Base-by-base conservation (phyloP, 2,113 vertebrate species). In the Lampris megalopsis region DNA sequence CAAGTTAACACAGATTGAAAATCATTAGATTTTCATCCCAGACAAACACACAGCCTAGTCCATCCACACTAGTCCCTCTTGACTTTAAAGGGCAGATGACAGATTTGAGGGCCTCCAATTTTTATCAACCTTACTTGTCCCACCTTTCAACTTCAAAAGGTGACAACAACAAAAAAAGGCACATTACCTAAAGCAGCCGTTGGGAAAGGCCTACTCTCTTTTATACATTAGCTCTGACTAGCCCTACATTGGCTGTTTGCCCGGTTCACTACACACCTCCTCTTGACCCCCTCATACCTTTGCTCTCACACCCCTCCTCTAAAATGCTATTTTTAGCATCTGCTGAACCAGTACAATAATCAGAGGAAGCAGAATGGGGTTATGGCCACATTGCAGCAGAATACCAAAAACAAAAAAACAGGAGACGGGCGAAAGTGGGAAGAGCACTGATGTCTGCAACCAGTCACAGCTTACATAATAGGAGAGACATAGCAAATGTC, bases 141-240 rank as follows among this genome's bases (percentile, higher is more conserved):
- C 9, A 53, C 4, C 50, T n/a, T n/a, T 53, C 50, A 53, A 53
- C 50, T n/a, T 53, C 50, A 53, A 53, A 53, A 6, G 5, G 57
- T 40, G 35, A 9, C 57, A 59, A 11, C 6, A 59, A 35, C 37
- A 9, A 36, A 36, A 3, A 4, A 36, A 35, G 8, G 37, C 7
- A 13, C 61, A 43, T 47, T 42, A 45, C 61, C 43, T 5, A 35
- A 48, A 45, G 35, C 57, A 4, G 50, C 13, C 9, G 50, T 53
- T 9, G 37, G 24, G 45, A 47, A 65, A 37, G 37, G 35, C 6
- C 24, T 37, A 4, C 50, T 24, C 50, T 24, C 10, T 24, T 13
- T 68, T 50, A 53, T 52, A 68, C 65, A 68, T 43, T 49, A 35
- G 63, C 50, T 50, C 45, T 65, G 63, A 65, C 63, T 65, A 60